Conservation (phyloP, 2,113 vertebrate species). For the Circaetus gallicus region DNA sequence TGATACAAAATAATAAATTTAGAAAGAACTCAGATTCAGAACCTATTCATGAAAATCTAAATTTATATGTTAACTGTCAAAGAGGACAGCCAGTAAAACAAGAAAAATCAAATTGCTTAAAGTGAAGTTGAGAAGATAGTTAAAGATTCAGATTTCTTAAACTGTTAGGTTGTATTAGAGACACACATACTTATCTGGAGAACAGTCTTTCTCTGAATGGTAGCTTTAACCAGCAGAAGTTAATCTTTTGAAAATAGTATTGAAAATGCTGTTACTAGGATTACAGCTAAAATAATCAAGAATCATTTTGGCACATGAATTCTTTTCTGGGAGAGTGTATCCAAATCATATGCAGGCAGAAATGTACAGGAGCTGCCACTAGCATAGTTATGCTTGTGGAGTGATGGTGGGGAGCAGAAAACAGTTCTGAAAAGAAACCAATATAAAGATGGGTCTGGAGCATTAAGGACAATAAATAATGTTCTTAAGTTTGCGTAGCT, state of each 20-base stretch:
- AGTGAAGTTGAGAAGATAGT: not conserved
- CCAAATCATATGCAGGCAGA: not conserved
- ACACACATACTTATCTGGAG: fast-evolving
- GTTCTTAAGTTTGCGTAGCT: not conserved
- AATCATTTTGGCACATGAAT: not conserved
- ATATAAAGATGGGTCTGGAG: not conserved
- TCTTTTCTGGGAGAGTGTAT: not conserved
- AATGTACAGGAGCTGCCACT: not conserved
- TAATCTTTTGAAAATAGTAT: not conserved
- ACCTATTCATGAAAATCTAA: not conserved
- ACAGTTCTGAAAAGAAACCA: not conserved
- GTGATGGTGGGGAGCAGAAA: not conserved
- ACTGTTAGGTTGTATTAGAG: not conserved
- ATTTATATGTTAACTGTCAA: not conserved
- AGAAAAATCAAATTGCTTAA: not conserved
- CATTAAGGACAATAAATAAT: not conserved
- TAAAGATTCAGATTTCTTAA: not conserved
- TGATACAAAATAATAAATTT: not conserved
- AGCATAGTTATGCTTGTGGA: not conserved
- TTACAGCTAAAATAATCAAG: not conserved
- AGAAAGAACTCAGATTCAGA: not conserved
- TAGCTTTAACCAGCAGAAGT: not conserved
- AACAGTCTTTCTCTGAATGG: not conserved
- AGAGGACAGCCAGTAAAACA: not conserved
- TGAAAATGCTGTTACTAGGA: not conserved